phyloP scores from a whole-genome alignment of 1,140 invertebrate genomes.

The Pinna nobilis region DNA sequence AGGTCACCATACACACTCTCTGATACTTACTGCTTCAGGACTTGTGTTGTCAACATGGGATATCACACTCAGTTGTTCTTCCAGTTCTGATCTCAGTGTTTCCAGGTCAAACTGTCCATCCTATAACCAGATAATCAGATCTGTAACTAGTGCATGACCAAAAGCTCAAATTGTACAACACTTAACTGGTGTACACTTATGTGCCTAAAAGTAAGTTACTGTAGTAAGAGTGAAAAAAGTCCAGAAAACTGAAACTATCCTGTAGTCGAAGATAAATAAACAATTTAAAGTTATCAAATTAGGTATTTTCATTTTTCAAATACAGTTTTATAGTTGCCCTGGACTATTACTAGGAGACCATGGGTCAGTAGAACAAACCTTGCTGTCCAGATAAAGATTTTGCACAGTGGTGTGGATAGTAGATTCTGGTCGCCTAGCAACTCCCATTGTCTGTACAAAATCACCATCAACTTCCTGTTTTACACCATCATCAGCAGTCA shows the following conservation, averaged over 20 bases:
- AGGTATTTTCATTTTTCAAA: too few relatives aligned
- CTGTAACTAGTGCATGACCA: too few relatives aligned
- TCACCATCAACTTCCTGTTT: constrained; percentile 81
- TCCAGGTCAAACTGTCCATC: constrained; percentile 62
- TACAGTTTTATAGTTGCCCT: neutral
- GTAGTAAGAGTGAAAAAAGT: too few relatives aligned
- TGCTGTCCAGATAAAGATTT: constrained; percentile 52
- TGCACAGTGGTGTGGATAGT: constrained; percentile 79
- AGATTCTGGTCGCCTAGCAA: constrained; percentile 82
- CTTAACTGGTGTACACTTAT: too few relatives aligned
- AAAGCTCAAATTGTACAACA: too few relatives aligned
- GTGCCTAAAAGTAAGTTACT: too few relatives aligned
- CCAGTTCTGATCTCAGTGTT: constrained; percentile 73
- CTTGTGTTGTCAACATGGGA: constrained; percentile 16
- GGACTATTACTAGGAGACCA: neutral
- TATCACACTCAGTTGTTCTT: constrained; percentile 77
- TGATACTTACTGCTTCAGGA: constrained; percentile 34
- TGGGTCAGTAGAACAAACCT: too few relatives aligned
- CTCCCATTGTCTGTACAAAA: constrained; percentile 80
- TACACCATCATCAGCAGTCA: constrained; percentile 44
- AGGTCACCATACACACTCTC: neutral
- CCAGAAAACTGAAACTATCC: too few relatives aligned
- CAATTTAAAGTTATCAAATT: too few relatives aligned
- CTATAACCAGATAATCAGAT: constrained; percentile 17
- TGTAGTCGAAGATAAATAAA: too few relatives aligned